phyloP scores from a whole-genome alignment of 2,113 vertebrate species.

The Proteles cristata region DNA sequence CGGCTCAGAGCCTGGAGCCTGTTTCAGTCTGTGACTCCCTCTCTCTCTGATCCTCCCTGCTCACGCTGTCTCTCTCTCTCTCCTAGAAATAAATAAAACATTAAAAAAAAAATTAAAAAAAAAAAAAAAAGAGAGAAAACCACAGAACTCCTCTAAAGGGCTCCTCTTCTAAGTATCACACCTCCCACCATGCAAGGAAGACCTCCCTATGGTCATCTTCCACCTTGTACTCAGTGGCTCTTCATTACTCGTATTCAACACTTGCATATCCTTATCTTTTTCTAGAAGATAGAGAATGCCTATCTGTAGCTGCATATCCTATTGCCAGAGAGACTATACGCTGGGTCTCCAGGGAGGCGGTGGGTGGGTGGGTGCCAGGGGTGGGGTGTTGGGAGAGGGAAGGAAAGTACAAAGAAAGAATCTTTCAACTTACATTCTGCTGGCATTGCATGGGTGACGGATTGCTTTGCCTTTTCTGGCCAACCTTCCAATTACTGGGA shows the following conservation, averaged over 20 bases:
- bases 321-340: not conserved
- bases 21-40: too few species aligned
- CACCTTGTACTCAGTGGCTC: not conserved
- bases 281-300: not conserved
- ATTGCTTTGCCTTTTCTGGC: not conserved
- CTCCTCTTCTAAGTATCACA: not conserved
- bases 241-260: accelerated
- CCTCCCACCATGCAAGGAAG: too few species aligned
- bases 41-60: too few species aligned
- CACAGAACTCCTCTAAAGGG: not conserved
- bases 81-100: too few species aligned
- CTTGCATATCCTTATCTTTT: not conserved
- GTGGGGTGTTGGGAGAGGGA: too few species aligned
- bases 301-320: not conserved
- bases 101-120: too few species aligned
- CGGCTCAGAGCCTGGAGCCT: too few species aligned
- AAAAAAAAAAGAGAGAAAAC: too few species aligned
- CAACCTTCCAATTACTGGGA: not conserved
- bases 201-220: accelerated
- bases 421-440: not conserved
- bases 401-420: not conserved
- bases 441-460: not conserved
- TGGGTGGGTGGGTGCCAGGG: not conserved
- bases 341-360: not conserved
- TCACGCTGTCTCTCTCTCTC: too few species aligned